Conservation (phyloP, 1,140 invertebrate species). For the Gryllus bimaculatus region DNA sequence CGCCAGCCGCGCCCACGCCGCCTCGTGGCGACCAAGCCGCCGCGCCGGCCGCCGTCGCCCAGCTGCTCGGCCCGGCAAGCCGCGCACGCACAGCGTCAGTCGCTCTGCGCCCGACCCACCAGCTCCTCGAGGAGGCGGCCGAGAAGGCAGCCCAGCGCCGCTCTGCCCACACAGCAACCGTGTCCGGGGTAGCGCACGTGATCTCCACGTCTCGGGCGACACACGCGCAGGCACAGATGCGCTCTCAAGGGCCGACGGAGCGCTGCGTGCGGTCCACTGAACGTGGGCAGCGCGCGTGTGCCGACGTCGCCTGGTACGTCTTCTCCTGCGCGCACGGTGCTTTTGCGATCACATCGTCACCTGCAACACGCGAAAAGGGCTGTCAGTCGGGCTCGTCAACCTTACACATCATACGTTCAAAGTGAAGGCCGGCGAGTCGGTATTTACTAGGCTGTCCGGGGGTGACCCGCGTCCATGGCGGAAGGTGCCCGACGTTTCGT, state of each 20-base stretch:
- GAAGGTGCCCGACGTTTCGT: too few species aligned
- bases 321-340: conserved; percentile 37
- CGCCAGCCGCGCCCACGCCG: conserved; percentile 23
- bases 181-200: conserved; percentile 38
- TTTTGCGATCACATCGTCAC: conserved; percentile 45
- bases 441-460: too few species aligned
- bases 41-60: conserved; percentile 29
- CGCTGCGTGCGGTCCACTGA: conserved; percentile 36
- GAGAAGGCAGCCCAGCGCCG: conserved; percentile 44
- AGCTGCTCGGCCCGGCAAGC: conserved; percentile 43
- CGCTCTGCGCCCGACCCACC: conserved; percentile 17
- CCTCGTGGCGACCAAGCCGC: conserved; percentile 25
- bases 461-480: too few species aligned
- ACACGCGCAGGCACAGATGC: conserved; percentile 29
- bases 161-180: conserved; percentile 37
- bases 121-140: conserved; percentile 39
- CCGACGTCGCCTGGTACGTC: conserved; percentile 43
- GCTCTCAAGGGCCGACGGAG: conserved; percentile 29
- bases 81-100: conserved; percentile 41
- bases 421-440: too few species aligned
- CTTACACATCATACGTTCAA: too few species aligned
- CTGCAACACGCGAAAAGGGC: conserved; percentile 31
- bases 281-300: conserved; percentile 31
- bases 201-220: conserved; percentile 39
- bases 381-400: background rate